These are phyloP conservation scores for Alectoris magna DNA, from an alignment of 2,797 vertebrate species.

Conservation along the genomic window DNA sequence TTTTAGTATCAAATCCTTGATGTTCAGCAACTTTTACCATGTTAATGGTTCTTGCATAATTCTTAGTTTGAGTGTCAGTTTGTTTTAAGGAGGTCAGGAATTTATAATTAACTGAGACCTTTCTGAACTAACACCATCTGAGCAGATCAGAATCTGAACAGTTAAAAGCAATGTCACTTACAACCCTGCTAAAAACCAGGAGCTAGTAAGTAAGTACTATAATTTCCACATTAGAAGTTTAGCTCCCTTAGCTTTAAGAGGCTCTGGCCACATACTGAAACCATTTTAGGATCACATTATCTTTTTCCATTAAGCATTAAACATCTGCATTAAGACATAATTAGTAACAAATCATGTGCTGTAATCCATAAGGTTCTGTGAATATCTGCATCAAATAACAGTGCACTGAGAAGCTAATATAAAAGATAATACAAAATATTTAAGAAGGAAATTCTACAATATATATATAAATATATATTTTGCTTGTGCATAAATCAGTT, in stretches of 20 bases:
- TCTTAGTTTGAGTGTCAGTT: constrained; percentile 62
- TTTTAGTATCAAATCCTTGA: constrained; percentile 43
- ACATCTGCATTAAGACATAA: constrained; percentile 2
- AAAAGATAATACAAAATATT: constrained; percentile 67
- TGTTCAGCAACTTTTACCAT: constrained; percentile 53
- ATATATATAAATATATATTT: constrained; percentile 52
- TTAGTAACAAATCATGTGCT: constrained; percentile 31
- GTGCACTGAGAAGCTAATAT: constrained; percentile 49
- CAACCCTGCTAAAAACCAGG: constrained; percentile 43
- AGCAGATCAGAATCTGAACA: constrained; percentile 65
- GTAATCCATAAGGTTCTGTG: constrained; percentile 60
- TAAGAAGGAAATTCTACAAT: constrained; percentile 31
- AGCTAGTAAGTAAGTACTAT: neutral
- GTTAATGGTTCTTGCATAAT: constrained; percentile 28
- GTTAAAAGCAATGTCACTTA: constrained; percentile 61
- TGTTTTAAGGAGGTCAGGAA: constrained; percentile 56
- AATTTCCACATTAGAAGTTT: neutral
- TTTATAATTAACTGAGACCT: constrained; percentile 66
- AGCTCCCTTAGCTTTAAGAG: constrained; percentile 34
- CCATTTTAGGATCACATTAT: neutral
- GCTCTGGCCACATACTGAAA: constrained; percentile 7
- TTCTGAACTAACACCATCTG: constrained; percentile 65
- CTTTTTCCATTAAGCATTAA: constrained; percentile 32
- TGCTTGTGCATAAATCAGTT: constrained; percentile 60
- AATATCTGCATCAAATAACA: constrained; percentile 31